Percentiles rank a stretch among this genome's conserved stretches.
Evolutionary conservation across 2,113 vertebrate genomes (phyloP).

Genomic region (Sylvia atricapilla): DNA sequence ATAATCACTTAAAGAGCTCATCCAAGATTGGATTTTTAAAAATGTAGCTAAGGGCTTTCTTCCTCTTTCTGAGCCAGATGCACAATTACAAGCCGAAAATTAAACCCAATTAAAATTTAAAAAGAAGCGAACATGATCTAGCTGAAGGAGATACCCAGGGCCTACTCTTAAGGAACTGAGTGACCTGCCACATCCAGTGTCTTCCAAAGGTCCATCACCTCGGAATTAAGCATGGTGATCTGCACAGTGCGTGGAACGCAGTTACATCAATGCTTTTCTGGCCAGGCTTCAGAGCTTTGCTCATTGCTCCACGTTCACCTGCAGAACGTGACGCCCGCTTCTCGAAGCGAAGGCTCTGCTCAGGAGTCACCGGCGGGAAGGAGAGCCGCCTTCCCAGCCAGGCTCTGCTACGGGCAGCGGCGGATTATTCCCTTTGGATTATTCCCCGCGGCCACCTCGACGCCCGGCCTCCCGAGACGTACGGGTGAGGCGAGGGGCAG

Average conservation of each 20-base stretch:
- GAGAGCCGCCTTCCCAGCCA: not conserved
- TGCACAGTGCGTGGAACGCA: accelerated
- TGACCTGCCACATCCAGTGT: not conserved
- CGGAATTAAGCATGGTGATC: not conserved
- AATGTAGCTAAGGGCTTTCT: constrained; percentile 50
- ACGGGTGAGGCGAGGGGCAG: not conserved
- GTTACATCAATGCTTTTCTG: accelerated
- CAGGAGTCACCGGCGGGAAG: not conserved
- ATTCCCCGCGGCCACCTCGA: not conserved
- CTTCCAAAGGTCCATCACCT: not conserved
- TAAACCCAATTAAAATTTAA: not conserved
- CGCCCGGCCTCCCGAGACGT: not conserved
- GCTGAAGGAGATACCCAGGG: not conserved
- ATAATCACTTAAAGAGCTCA: constrained; percentile 56
- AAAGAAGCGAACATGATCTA: not conserved
- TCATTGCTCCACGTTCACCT: not conserved
- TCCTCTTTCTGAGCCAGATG: constrained; percentile 28
- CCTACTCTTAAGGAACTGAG: not conserved
- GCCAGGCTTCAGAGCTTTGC: not conserved
- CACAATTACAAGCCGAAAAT: constrained; percentile 8
- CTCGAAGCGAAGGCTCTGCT: not conserved
- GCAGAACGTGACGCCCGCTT: not conserved
- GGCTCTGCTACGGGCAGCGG: accelerated
- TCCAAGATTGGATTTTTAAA: constrained; percentile 41
- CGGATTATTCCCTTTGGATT: accelerated